Base-by-base conservation (phyloP, 2,113 vertebrate species). In the Lasiurus cinereus region DNA sequence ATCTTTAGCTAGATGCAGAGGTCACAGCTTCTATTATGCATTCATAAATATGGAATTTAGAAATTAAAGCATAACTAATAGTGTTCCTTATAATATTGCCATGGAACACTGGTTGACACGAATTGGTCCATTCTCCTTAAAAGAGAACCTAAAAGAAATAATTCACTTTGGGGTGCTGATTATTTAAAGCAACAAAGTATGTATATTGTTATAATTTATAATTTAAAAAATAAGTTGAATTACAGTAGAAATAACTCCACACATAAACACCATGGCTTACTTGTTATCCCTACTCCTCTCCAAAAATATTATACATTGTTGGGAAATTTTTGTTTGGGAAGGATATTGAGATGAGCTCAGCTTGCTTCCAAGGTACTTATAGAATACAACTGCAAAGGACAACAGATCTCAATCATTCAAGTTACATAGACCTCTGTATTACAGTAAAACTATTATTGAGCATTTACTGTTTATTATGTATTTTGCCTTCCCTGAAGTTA, bases 181-280 rank as follows among this genome's bases (percentile, higher is more conserved):
- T 21, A 87, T 50, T 21, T n/a, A 79, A 77, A 22, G 14, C 27
- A 93, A 70, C 4, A 74, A 8, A 15, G 24, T 15, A 77, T 79
- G 22, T 29, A 83, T 43, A 79, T 31, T 52, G 4, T 24, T 62
- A 2, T 90, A 36, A 80, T 56, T 90, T 86, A 24, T 64, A 50
- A 52, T 52, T 78, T 56, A 70, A 77, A 46, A 77, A 87, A 73
- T 86, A 27, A 94, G 13, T 64, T 88, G 29, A 70, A 50, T 72
- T 76, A 39, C 27, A 7, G 18, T 36, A 87, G 33, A 79, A 90
- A 85, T 83, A 82, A 88, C n/a, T 43, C 52, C 21, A 85, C 5
- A 18, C 13, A n/a, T 50, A 16, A 7, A 74, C 11, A 84, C 2
- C 7, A 72, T 22, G 70, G 31, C 5, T 84, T 91, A 33, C 22